Base-by-base conservation (phyloP, 2,113 vertebrate species). In the Zonotrichia leucophrys region DNA sequence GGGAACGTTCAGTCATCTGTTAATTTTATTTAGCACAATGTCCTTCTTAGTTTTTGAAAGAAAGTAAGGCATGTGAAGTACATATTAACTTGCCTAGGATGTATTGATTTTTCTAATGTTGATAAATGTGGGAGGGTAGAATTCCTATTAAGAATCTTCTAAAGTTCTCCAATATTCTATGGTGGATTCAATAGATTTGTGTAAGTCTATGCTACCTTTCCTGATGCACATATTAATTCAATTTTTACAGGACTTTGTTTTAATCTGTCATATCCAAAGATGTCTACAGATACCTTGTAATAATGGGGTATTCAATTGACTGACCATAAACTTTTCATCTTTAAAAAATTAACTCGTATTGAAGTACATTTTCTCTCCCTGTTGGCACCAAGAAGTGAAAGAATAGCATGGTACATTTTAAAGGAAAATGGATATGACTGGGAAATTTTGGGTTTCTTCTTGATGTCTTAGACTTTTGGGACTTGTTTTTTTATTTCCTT, bases 61-160 rank as follows among this genome's bases (percentile, higher is more conserved):
- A 92, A 91, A 39, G 55, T 70, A 55, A 77, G 59, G 23, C 70
- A 90, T 35, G 11, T 91, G 59, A 88, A 90, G 42, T 70, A 37
- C 56, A 12, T 88, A 47, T 31, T 91, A 75, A 68, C 35, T 94
- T 69, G 76, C 20, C 63, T 93, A 56, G 42, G 75, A 39, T 46
- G 16, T 82, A 94, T 56, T 75, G 89, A 81, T 93, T 91, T 91
- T 84, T 84, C 67, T 91, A 46, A 86, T 83, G 75, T 74, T 88
- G 94, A 80, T 94, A 77, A 94, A 91, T 92, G 59, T 87, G 55
- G 59, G 63, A 79, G 27, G 59, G 42, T 83, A 88, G 35, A 90
- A 83, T 55, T 94, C 13, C 62, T 67, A 59, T 82, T 82, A 79
- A 79, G 70, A 85, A 79, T 89, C 72, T 80, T 82, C 56, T 76